Conservation (phyloP, 1,140 invertebrate genomes). For the Drosophila lacteicornis region DNA sequence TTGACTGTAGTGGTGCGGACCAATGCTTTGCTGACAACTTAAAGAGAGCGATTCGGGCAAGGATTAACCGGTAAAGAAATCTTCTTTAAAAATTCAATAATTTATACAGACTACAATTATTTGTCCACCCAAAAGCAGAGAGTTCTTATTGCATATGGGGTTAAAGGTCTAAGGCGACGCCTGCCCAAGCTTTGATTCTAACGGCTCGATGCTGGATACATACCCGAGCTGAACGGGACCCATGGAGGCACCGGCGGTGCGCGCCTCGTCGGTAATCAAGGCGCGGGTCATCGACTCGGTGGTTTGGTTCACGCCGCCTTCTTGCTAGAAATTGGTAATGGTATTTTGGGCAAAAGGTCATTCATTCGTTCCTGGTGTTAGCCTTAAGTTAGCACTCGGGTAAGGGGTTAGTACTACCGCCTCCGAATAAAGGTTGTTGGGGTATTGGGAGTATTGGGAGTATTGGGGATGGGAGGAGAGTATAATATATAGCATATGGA, state of each 20-base stretch:
- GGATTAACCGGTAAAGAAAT: no score
- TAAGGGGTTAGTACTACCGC: slow-evolving; percentile 36
- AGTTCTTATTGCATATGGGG: background rate
- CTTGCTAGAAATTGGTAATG: slow-evolving; percentile 88
- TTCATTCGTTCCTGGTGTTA: slow-evolving; percentile 23
- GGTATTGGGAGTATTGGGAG: background rate
- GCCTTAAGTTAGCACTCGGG: slow-evolving; percentile 13
- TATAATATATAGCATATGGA: slow-evolving; percentile 16
- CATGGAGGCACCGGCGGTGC: slow-evolving; percentile 91
- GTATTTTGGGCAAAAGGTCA: slow-evolving; percentile 49
- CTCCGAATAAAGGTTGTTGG: slow-evolving; percentile 37
- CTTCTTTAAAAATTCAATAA: background rate
- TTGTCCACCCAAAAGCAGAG: background rate
- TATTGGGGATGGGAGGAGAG: background rate
- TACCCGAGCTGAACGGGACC: slow-evolving; percentile 96
- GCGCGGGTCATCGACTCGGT: slow-evolving; percentile 96
- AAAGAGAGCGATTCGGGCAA: no score
- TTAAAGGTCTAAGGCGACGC: slow-evolving; percentile 4
- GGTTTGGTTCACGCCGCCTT: slow-evolving; percentile 94
- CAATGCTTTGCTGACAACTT: no score
- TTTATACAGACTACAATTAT: background rate
- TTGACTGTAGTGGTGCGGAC: no score
- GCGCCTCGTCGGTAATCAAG: slow-evolving; percentile 95
- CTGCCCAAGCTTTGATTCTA: slow-evolving; percentile 27
- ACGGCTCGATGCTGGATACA: slow-evolving; percentile 86